Percentiles rank a stretch among this genome's conserved stretches.
phyloP scores from a whole-genome alignment of 2,888 invertebrate species.

The Coleophora deauratella region DNA sequence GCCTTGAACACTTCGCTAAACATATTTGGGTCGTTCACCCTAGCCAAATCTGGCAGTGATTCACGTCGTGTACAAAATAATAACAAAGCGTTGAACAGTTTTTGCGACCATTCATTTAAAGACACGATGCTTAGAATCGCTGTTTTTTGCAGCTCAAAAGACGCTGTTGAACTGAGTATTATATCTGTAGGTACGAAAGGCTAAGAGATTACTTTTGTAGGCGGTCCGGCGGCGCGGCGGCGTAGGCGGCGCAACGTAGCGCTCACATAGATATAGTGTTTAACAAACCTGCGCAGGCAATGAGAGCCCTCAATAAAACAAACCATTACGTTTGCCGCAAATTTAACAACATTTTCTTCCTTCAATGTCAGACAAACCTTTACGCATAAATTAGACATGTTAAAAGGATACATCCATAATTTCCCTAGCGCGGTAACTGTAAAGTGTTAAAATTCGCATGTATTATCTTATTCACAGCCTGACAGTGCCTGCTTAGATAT shows the following conservation, averaged over 20 bases:
- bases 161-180: slow-evolving; percentile 26
- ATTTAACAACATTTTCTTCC: slow-evolving; percentile 29
- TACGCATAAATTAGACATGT: slow-evolving; percentile 13
- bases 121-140: slow-evolving; percentile 42
- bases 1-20: slow-evolving; percentile 69
- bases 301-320: slow-evolving; percentile 25
- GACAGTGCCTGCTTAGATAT: neutral
- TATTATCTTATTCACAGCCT: no score
- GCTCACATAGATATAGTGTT: slow-evolving; percentile 25
- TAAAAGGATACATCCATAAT: slow-evolving; percentile 13
- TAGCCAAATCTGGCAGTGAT: slow-evolving; percentile 70
- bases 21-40: slow-evolving; percentile 73
- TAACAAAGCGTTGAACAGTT: slow-evolving; percentile 67
- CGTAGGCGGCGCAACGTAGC: slow-evolving; percentile 10
- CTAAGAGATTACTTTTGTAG: slow-evolving; percentile 45
- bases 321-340: slow-evolving; percentile 22
- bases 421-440: slow-evolving; percentile 17
- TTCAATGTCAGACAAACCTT: slow-evolving; percentile 21
- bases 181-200: slow-evolving; percentile 50
- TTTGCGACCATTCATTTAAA: slow-evolving; percentile 60
- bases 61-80: slow-evolving; percentile 68
- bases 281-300: slow-evolving; percentile 28
- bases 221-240: slow-evolving; percentile 22
- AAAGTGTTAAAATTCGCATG: slow-evolving; percentile 6
- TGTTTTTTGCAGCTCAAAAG: slow-evolving; percentile 36